A percentile compares a stretch with the other conserved stretches of the same genome.
These are phyloP conservation scores for Antheraea mylitta DNA, from an alignment of 1,140 invertebrate species.

Conservation along the genomic window DNA sequence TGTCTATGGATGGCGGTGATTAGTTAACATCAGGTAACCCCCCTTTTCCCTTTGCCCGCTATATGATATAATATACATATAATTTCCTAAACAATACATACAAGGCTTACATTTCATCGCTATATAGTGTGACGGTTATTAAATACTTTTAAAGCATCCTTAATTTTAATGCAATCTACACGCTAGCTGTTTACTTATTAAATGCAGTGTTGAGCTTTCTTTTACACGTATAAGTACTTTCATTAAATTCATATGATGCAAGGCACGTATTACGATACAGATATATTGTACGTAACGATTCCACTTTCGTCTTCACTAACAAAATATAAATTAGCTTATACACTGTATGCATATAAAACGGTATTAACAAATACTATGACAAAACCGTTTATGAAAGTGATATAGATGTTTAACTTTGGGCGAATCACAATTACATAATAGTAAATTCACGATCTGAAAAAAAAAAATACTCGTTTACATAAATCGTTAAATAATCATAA, in stretches of 20 bases:
- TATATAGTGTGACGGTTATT: not conserved
- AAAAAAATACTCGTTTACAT: not conserved
- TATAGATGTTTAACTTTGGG: not conserved
- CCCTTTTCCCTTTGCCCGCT: too few species aligned
- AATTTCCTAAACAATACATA: too few species aligned
- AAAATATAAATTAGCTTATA: slow-evolving; percentile 33
- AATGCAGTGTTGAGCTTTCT: slow-evolving; percentile 23
- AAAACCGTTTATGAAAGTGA: not conserved
- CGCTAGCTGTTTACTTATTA: not conserved
- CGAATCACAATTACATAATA: too few species aligned
- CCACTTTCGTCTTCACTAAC: slow-evolving; percentile 38
- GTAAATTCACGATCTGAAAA: not conserved
- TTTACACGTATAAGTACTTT: slow-evolving; percentile 27
- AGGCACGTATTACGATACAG: slow-evolving; percentile 25
- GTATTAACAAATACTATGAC: not conserved
- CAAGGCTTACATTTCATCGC: not conserved
- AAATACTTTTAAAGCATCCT: not conserved
- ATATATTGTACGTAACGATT: slow-evolving; percentile 26
- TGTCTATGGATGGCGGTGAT: too few species aligned
- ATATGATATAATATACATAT: too few species aligned
- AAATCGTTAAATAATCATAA: not conserved
- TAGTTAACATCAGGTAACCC: too few species aligned
- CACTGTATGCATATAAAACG: slow-evolving; percentile 3
- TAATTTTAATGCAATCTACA: not conserved
- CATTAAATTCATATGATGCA: slow-evolving; percentile 28